phyloP scores from a whole-genome alignment of 2,797 vertebrate genomes.

The Rallus crepitans region DNA sequence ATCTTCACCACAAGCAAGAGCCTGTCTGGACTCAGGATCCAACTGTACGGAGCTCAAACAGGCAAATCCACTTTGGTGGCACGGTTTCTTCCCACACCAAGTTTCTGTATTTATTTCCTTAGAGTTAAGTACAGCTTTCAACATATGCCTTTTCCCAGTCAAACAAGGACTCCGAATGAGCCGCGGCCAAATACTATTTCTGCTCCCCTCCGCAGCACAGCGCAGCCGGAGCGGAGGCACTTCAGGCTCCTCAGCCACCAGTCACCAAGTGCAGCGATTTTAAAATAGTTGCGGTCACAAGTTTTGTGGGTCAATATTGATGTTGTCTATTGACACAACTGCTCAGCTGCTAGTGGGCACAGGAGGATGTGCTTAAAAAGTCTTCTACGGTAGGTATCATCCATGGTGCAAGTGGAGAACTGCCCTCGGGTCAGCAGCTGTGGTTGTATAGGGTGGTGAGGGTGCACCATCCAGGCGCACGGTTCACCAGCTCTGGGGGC shows the following conservation, averaged over 20 bases:
- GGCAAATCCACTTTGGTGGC: not conserved
- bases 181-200: not conserved
- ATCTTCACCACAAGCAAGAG: not conserved
- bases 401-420: not conserved
- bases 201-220: constrained; percentile 19
- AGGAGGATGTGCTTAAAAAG: constrained; percentile 8
- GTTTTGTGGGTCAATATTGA: constrained; percentile 53
- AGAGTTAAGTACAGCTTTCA: not conserved
- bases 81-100: not conserved
- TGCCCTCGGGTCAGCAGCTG: not conserved
- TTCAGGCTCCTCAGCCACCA: constrained; percentile 21
- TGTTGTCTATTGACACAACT: constrained; percentile 61
- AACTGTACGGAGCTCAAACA: not conserved
- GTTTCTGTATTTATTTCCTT: not conserved
- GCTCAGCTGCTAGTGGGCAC: constrained; percentile 19
- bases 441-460: not conserved
- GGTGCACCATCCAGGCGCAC: not conserved
- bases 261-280: constrained; percentile 53
- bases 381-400: not conserved
- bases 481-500: not conserved
- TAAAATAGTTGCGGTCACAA: constrained; percentile 52
- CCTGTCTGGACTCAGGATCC: not conserved
- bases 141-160: not conserved
- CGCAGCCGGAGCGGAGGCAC: constrained; percentile 25
- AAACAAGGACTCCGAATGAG: not conserved